Evolutionary conservation across 2,113 vertebrate species (phyloP).

Genomic region (Platichthys flesus): DNA sequence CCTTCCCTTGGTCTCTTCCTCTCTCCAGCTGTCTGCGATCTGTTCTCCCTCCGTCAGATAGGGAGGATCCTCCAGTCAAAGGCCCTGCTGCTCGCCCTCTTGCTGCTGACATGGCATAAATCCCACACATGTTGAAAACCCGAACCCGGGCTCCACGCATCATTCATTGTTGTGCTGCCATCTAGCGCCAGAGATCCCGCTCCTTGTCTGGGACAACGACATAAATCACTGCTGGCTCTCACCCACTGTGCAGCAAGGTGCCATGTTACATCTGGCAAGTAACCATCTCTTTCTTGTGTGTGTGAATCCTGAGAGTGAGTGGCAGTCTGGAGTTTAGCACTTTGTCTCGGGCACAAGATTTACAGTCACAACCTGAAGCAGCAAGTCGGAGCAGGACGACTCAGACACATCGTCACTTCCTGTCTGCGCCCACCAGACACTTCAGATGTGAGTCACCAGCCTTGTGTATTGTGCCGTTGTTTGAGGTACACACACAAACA

Average conservation of each 20-base stretch:
- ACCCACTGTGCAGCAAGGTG: background rate
- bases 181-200: background rate
- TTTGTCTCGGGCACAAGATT: too few species aligned
- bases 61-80: constrained; percentile 36
- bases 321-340: too few species aligned
- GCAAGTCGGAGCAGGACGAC: too few species aligned
- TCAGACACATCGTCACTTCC: too few species aligned
- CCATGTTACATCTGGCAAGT: background rate
- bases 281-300: too few species aligned
- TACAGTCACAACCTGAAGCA: too few species aligned
- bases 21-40: constrained; percentile 35
- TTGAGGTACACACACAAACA: too few species aligned
- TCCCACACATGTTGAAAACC: constrained; percentile 25
- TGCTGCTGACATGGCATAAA: constrained; percentile 25
- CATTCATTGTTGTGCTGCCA: constrained; percentile 7
- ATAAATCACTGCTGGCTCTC: background rate
- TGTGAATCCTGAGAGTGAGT: too few species aligned
- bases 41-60: constrained; percentile 30
- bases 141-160: constrained; percentile 4
- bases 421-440: too few species aligned
- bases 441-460: too few species aligned
- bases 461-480: too few species aligned
- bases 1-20: background rate
- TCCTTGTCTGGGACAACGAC: background rate
- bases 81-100: constrained; percentile 29